phyloP scores from a whole-genome alignment of 2,888 invertebrate species.

The Hyposoter didymator region DNA sequence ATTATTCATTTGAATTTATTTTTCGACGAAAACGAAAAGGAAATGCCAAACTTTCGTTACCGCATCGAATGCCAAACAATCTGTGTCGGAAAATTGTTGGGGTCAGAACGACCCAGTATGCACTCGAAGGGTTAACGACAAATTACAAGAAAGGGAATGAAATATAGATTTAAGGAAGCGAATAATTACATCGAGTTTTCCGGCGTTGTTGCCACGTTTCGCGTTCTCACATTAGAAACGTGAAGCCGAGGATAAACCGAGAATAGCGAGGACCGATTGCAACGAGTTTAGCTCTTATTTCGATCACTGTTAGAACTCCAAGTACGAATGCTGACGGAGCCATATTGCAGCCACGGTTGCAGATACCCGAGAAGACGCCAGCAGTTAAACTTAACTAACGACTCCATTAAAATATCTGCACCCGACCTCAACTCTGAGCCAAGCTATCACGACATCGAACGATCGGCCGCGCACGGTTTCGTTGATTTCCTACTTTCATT shows the following conservation, averaged over 20 bases:
- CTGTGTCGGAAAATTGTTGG: too few relatives aligned
- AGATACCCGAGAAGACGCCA: slow-evolving; percentile 58
- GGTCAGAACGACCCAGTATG: too few relatives aligned
- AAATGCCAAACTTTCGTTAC: too few relatives aligned
- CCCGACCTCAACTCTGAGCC: slow-evolving; percentile 38
- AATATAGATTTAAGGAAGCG: not conserved
- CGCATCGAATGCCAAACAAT: too few relatives aligned
- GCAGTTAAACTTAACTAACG: slow-evolving; percentile 79
- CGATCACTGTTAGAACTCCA: slow-evolving; percentile 60
- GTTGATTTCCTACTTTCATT: slow-evolving; percentile 39
- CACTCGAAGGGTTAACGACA: not conserved
- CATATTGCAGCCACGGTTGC: slow-evolving; percentile 64
- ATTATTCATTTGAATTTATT: too few relatives aligned
- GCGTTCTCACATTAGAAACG: slow-evolving; percentile 43
- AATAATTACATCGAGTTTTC: slow-evolving; percentile 17
- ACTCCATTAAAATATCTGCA: slow-evolving; percentile 77
- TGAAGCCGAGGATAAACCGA: slow-evolving; percentile 55
- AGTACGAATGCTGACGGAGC: slow-evolving; percentile 73
- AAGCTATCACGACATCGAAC: slow-evolving; percentile 67
- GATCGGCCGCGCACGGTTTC: slow-evolving; percentile 65
- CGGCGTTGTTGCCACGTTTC: slow-evolving; percentile 19
- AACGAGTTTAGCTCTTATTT: slow-evolving; percentile 70
- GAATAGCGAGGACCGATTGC: slow-evolving; percentile 64
- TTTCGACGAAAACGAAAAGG: too few relatives aligned
- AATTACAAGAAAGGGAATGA: not conserved